These are phyloP conservation scores for Mastigias papua DNA, from an alignment of 30 jellyfish, hydroid and myxozoan species.

Conservation along the genomic window DNA sequence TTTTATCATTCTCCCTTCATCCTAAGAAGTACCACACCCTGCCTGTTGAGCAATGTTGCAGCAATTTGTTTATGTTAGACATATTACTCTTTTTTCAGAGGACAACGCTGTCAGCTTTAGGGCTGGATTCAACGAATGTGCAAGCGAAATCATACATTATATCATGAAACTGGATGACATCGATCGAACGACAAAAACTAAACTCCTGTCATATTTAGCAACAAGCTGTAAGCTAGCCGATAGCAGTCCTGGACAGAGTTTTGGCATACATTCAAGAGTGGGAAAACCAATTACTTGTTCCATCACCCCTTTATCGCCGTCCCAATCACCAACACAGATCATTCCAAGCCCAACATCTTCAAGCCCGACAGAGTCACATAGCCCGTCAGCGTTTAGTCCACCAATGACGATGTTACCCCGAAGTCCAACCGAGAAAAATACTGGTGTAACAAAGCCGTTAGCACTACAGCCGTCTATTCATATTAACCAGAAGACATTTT, in stretches of 20 bases:
- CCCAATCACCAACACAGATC: constrained; percentile 48
- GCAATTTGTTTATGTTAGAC: background rate
- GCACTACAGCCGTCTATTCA: constrained; percentile 29
- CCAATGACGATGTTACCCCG: constrained; percentile 15
- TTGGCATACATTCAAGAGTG: constrained; percentile 24
- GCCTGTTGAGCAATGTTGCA: no score
- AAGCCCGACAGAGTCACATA: constrained; percentile 38
- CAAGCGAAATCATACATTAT: constrained; percentile 69
- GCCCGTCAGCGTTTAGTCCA: constrained; percentile 63
- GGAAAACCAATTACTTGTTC: constrained; percentile 43
- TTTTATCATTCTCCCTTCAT: no score
- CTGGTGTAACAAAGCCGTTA: constrained; percentile 20
- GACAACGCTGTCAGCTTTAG: constrained; percentile 74
- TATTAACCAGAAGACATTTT: background rate
- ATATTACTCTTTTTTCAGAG: constrained; percentile 48
- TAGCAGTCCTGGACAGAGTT: background rate
- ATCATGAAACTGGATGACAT: constrained; percentile 87
- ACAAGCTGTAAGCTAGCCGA: constrained; percentile 64
- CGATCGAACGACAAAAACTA: constrained; percentile 72
- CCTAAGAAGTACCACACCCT: no score
- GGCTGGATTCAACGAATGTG: constrained; percentile 89
- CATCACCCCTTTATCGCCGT: constrained; percentile 40
- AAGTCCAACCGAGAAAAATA: constrained; percentile 25
- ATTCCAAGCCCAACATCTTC: constrained; percentile 68
- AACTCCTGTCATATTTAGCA: constrained; percentile 74